Base-by-base conservation (phyloP, 2,888 invertebrate species). In the Sminthurinus aureus region DNA sequence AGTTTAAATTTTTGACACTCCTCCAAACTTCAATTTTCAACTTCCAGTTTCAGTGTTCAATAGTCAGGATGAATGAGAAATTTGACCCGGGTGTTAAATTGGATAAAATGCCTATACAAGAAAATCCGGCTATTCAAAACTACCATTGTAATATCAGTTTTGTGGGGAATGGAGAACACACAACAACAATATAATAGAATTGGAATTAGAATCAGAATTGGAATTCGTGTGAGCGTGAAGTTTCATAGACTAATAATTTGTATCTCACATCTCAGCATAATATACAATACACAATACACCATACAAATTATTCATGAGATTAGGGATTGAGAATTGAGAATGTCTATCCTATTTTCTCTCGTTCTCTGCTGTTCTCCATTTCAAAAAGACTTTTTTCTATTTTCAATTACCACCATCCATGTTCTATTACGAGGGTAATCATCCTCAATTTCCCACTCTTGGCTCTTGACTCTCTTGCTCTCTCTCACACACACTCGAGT, bases 81-180 rank as follows among this genome's bases (percentile, higher is more conserved):
- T 71, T 24, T 71, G 71, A 71, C 71, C 71, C 71, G 71, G 71
- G 71, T 71, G 71, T 71, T 71, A 71, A 71, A 71, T 26, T 24
- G 71, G 24, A 22, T 71, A 71, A 22, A 71, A 71, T 71, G 71
- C 26, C 13, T 8, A 13, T 52, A 52, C 52, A 52, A 52, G 52
- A 52, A 13, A 11, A 11, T 52, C 52, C 13, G n/a, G n/a, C n/a
- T n/a, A n/a, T n/a, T n/a, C n/a, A n/a, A n/a, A n/a, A 38, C 6
- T 38, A 38, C 6, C 38, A 38, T 38, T 38, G 38, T 38, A 38
- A 38, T 38, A 38, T 38, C 6, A 38, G n/a, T n/a, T n/a, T n/a
- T n/a, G n/a, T n/a, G n/a, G n/a, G n/a, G n/a, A n/a, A n/a, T n/a
- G n/a, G n/a, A n/a, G n/a, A n/a, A n/a, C n/a, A n/a, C n/a, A n/a